A percentile compares a stretch with the other conserved stretches of the same genome.
phyloP scores from a whole-genome alignment of 1,140 invertebrate genomes.

The Drosophila triauraria region DNA sequence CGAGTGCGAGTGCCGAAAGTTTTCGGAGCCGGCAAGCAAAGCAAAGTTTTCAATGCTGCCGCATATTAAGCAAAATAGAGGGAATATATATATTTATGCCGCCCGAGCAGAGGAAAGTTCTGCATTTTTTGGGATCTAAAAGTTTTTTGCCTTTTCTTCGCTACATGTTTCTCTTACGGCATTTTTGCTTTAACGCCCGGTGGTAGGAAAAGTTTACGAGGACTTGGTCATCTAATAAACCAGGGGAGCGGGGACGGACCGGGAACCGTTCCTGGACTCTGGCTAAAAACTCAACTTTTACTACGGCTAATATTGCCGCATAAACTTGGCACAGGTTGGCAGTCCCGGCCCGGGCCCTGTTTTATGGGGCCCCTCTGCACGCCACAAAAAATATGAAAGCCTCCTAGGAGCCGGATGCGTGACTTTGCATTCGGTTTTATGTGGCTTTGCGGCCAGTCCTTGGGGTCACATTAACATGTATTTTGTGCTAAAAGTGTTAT shows the following conservation, averaged over 20 bases:
- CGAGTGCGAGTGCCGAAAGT: slow-evolving; percentile 44
- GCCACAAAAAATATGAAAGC: slow-evolving; percentile 74
- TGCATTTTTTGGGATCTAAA: slow-evolving; percentile 63
- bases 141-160: slow-evolving; percentile 64
- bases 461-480: slow-evolving; percentile 81
- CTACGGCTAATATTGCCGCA: slow-evolving; percentile 76
- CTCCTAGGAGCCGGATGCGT: slow-evolving; percentile 54
- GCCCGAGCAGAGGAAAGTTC: slow-evolving; percentile 37
- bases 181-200: slow-evolving; percentile 77
- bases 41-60: slow-evolving; percentile 75
- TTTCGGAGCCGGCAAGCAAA: slow-evolving; percentile 45
- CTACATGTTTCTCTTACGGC: slow-evolving; percentile 57
- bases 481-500: slow-evolving; percentile 83
- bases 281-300: slow-evolving; percentile 77
- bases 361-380: slow-evolving; percentile 62
- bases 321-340: slow-evolving; percentile 77
- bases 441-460: slow-evolving; percentile 57
- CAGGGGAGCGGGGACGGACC: slow-evolving; percentile 38
- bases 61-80: slow-evolving; percentile 74
- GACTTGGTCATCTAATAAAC: slow-evolving; percentile 74
- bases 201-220: slow-evolving; percentile 75
- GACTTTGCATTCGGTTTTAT: slow-evolving; percentile 68
- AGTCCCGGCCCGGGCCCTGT: slow-evolving; percentile 23
- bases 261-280: slow-evolving; percentile 52
- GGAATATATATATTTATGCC: slow-evolving; percentile 44